phyloP scores from a whole-genome alignment of 2,888 invertebrate genomes.

The Barypeithes pellucidus region DNA sequence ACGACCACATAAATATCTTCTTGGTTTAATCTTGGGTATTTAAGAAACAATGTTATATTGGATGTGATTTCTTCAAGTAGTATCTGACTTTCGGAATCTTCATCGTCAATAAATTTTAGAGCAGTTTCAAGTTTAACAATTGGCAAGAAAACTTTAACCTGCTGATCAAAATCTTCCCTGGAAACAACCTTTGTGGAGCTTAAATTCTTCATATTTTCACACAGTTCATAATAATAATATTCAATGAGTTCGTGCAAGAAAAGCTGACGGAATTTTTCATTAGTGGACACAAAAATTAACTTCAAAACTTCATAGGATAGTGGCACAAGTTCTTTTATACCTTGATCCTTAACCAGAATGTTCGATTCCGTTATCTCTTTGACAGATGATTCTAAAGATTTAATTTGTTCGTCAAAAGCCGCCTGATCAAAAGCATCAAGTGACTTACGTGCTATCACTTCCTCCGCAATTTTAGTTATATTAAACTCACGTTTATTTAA shows the following conservation, averaged over 20 bases:
- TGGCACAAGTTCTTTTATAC: slow-evolving; percentile 31
- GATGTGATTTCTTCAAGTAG: slow-evolving; percentile 20
- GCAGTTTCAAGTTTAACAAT: slow-evolving; percentile 38
- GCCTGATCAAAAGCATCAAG: slow-evolving; percentile 23
- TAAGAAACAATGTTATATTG: slow-evolving; percentile 36
- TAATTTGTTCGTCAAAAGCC: slow-evolving; percentile 3
- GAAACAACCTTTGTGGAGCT: neutral
- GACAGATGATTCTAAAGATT: neutral
- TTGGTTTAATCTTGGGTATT: slow-evolving; percentile 51
- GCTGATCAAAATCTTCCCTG: slow-evolving; percentile 21
- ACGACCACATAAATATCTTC: slow-evolving; percentile 60
- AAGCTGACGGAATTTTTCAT: slow-evolving; percentile 47
- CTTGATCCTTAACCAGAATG: slow-evolving; percentile 33
- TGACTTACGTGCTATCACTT: neutral
- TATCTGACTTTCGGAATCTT: neutral
- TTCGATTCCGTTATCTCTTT: neutral
- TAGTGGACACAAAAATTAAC: slow-evolving; percentile 41
- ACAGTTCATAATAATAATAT: slow-evolving; percentile 46
- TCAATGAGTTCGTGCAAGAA: slow-evolving; percentile 49
- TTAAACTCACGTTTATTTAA: slow-evolving; percentile 9
- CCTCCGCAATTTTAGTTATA: neutral
- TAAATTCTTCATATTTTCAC: neutral
- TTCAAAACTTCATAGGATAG: slow-evolving; percentile 24
- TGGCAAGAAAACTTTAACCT: slow-evolving; percentile 36
- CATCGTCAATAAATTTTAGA: neutral